Conservation (phyloP, 2,888 invertebrate genomes). For the Ophion costatus region DNA sequence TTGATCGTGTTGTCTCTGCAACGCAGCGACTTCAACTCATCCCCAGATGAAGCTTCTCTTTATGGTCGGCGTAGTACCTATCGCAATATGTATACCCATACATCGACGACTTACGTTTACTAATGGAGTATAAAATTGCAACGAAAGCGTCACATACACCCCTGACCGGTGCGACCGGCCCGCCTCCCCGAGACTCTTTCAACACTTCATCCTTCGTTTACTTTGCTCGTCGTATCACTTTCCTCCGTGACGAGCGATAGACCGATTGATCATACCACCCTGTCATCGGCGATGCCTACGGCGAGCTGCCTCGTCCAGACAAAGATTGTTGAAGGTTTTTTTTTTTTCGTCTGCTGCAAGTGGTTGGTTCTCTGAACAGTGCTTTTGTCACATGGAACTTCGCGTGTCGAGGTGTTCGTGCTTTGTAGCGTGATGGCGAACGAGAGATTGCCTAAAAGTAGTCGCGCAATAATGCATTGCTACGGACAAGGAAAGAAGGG, state of each 20-base stretch:
- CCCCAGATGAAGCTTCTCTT: constrained; percentile 17
- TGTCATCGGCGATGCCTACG: constrained; percentile 4
- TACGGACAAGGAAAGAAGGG: not conserved
- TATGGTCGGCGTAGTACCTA: constrained; percentile 18
- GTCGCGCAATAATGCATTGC: not conserved
- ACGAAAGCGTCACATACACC: constrained; percentile 41
- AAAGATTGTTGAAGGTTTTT: constrained; percentile 16
- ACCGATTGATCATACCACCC: not conserved
- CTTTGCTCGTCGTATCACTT: constrained; percentile 22
- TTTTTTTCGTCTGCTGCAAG: constrained; percentile 18
- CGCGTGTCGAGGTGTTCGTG: constrained; percentile 30
- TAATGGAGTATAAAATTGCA: constrained; percentile 75
- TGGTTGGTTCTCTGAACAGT: constrained; percentile 1
- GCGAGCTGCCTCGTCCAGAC: not conserved
- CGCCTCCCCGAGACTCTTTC: constrained; percentile 45
- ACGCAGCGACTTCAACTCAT: constrained; percentile 9
- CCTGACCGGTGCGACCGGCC: constrained; percentile 1
- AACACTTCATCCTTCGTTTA: constrained; percentile 51
- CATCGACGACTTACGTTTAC: constrained; percentile 66
- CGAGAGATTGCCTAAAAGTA: not conserved
- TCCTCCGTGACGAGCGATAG: not conserved
- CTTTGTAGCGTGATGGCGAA: constrained; percentile 15
- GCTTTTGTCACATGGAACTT: not conserved
- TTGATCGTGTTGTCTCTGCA: constrained; percentile 24
- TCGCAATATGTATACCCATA: constrained; percentile 21